These are phyloP conservation scores for Hypothenemus hampei DNA, from an alignment of 1,140 invertebrate genomes.

Conservation along the genomic window DNA sequence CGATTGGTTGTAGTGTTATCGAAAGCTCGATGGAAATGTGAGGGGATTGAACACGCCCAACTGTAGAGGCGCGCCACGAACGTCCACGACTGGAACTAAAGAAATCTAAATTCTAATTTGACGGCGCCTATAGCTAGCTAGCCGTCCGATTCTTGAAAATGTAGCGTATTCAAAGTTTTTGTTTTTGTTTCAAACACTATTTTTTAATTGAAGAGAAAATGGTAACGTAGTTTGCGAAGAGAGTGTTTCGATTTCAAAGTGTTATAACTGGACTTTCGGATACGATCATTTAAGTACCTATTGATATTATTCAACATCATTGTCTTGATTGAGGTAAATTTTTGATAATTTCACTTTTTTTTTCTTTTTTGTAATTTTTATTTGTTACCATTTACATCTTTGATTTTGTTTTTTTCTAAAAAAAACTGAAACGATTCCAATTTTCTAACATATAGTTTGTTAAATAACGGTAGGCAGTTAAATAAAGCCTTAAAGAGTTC, in stretches of 20 bases:
- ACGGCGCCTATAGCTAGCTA: slow-evolving; percentile 22
- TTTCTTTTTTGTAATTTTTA: no score
- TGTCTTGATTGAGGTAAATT: no score
- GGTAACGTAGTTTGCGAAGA: slow-evolving; percentile 11
- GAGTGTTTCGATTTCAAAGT: slow-evolving; percentile 18
- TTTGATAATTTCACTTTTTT: no score
- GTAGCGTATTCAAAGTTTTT: slow-evolving; percentile 22
- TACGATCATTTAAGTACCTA: no score
- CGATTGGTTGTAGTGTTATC: slow-evolving; percentile 29
- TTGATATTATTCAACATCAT: no score
- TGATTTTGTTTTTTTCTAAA: no score
- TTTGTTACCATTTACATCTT: no score
- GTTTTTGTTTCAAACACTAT: slow-evolving; percentile 18
- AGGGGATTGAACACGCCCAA: slow-evolving; percentile 25
- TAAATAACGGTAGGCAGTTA: no score
- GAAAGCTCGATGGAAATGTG: slow-evolving; percentile 3
- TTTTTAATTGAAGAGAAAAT: slow-evolving; percentile 20
- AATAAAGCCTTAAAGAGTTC: no score
- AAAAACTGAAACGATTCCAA: no score
- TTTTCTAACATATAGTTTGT: no score
- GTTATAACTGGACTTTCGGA: no score
- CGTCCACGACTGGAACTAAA: slow-evolving; percentile 35
- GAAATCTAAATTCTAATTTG: slow-evolving; percentile 34
- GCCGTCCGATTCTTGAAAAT: slow-evolving; percentile 22
- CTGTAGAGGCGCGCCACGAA: slow-evolving; percentile 22